A percentile compares a stretch with the other conserved stretches of the same genome.
Evolutionary conservation across 37 sponge, comb jelly and placozoan genomes (phyloP).

Genomic region (Halisarca cf. caerulea): DNA sequence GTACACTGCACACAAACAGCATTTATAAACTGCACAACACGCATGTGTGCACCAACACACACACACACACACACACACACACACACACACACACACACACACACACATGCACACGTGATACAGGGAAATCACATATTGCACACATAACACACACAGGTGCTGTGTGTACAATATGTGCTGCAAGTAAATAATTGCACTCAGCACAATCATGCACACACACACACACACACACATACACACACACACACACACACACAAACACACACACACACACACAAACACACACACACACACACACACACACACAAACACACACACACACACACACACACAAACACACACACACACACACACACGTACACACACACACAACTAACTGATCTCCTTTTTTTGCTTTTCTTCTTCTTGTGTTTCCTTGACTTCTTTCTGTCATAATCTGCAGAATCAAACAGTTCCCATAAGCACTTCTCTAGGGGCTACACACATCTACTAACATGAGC

Average conservation of each 20-base stretch:
- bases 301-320: constrained; percentile 36
- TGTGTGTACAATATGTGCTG: background rate
- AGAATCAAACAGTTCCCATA: too few species aligned
- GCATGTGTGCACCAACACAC: too few species aligned
- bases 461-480: constrained; percentile 16
- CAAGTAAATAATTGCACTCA: background rate
- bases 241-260: constrained; percentile 24
- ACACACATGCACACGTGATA: background rate
- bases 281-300: constrained; percentile 28
- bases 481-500: background rate
- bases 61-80: too few species aligned
- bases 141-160: background rate
- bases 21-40: too few species aligned
- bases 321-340: constrained; percentile 24
- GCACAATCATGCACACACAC: constrained; percentile 25
- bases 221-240: constrained; percentile 40
- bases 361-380: constrained; percentile 14
- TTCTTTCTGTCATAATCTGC: constrained; percentile 63
- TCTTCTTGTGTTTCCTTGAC: constrained; percentile 44
- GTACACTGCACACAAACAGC: too few species aligned
- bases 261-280: background rate
- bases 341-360: background rate
- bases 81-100: too few species aligned
- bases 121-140: background rate
- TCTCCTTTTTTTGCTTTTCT: constrained; percentile 45